Evolutionary conservation across 2,113 vertebrate species (phyloP), one percentile per base, ranked within the genome.

Genomic region (Tympanuchus pallidicinctus): DNA sequence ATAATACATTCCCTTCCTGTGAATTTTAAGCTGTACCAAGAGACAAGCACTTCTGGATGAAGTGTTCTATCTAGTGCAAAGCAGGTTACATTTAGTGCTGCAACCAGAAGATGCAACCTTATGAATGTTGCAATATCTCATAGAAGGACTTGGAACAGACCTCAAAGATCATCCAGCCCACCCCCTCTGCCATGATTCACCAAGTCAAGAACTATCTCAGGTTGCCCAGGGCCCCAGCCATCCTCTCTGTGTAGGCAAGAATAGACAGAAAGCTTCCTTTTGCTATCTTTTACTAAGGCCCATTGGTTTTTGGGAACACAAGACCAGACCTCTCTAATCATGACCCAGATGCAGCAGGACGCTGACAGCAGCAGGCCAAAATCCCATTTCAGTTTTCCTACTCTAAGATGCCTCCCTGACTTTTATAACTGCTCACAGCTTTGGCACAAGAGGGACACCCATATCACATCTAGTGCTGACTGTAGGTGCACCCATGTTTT

Each of bases 281-380:
- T 8, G 30, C 0, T 30, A 21, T 38, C 11, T 88, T 83, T 54
- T 12, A 13, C 42, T 43, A 1, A 69, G 79, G 42, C 10, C 11
- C 15, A 9, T 2, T 38, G 7, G 32, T 79, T 64, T 13, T 88
- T 40, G 52, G 28, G 8, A 85, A 52, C 0, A 3, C 0, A 0
- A 80, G 27, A 67, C 25, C 40, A 54, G 70, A 88, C 25, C 38
- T 47, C 56, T 54, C 34, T 61, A 15, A 66, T 28, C 21, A 69
- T 11, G 25, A 52, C 21, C 22, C 40, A 19, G 2, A 56, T 47
- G 40, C 48, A 78, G 40, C 16, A 38, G 0, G 4, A 61, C 32
- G 8, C 8, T 36, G 70, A 92, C 32, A 69, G 65, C 7, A 81
- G 32, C 42, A 43, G 18, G 18, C 48, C 34, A 15, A 67, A 92